Base-by-base conservation (phyloP, 2,888 invertebrate genomes). In the Chironomus riparius region DNA sequence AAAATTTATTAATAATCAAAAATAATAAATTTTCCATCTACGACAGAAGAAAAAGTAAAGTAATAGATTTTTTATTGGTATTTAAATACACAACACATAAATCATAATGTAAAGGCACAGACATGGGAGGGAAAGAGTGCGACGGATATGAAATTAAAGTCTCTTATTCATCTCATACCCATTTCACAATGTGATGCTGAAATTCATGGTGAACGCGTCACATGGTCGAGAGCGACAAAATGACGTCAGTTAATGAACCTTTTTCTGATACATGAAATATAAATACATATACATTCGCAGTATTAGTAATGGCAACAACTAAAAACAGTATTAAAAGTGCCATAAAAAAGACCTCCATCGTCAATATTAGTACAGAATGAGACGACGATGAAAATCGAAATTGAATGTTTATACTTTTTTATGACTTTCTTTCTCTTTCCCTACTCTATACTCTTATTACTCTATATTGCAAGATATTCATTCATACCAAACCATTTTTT, bases 361-460 rank as follows among this genome's bases (percentile, higher is more conserved):
- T 28, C 15, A 18, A 68, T 22, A 47, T 21, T n/a, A 65, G 56
- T 56, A 56, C 56, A 38, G 10, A 38, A 38, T 38, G 38, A 38
- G 38, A 38, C 38, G 28, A 28, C 62, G 65, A 65, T 22, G 65
- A 47, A 68, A 68, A 68, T 68, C 68, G 68, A 68, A 68, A 68
- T 68, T 68, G 68, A 68, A 68, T 68, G 68, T 68, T 68, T 68
- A 68, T 68, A 38, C 68, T 68, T 68, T 68, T 68, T 68, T 68
- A 68, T 68, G 68, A 47, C 68, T 68, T 68, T 68, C 13, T 24
- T 18, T 56, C 15, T 5, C 50, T 50, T 15, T 21, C 24, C 24
- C 22, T 65, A 5, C 21, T n/a, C n/a, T 4, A 38, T 38, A 10
- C 38, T 65, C 22, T 65, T 13, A 7, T 21, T 24, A 12, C 24